These are phyloP conservation scores for Neostethus bicornis DNA, from an alignment of 2,797 vertebrate species.

Conservation along the genomic window DNA sequence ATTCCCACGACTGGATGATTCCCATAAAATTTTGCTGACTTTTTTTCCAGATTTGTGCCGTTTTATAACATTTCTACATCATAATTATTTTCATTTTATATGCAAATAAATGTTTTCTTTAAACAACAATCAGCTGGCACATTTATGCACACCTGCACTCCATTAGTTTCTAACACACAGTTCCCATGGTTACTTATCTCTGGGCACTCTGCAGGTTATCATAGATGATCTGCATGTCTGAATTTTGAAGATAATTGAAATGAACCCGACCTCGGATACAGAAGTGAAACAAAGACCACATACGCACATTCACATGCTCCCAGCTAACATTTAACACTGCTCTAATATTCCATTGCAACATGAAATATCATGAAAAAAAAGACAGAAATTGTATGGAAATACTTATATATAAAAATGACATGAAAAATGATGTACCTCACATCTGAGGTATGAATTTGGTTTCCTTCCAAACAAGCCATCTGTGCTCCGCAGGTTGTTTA, in stretches of 20 bases:
- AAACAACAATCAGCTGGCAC: slow-evolving; percentile 1
- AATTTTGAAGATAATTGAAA: slow-evolving; percentile 43
- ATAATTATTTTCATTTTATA: background rate
- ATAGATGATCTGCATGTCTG: slow-evolving; percentile 45
- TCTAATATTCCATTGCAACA: slow-evolving; percentile 3
- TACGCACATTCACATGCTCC: background rate
- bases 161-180: slow-evolving; percentile 9
- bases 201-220: slow-evolving; percentile 24
- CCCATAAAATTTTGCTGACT: too few species aligned
- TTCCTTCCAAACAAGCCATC: slow-evolving; percentile 13
- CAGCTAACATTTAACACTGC: slow-evolving; percentile 3
- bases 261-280: slow-evolving; percentile 17
- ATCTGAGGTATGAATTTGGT: too few species aligned
- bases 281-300: background rate
- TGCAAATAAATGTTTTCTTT: background rate
- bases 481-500: slow-evolving; percentile 24
- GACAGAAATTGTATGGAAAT: too few species aligned
- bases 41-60: too few species aligned
- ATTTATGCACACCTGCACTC: slow-evolving; percentile 4
- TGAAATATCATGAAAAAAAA: slow-evolving; percentile 18
- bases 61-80: too few species aligned
- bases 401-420: too few species aligned
- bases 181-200: slow-evolving; percentile 54
- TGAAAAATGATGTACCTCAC: too few species aligned
- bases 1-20: too few species aligned